Evolutionary conservation across 1,140 invertebrate genomes (phyloP).

Genomic region (Arctopsyche grandis): DNA sequence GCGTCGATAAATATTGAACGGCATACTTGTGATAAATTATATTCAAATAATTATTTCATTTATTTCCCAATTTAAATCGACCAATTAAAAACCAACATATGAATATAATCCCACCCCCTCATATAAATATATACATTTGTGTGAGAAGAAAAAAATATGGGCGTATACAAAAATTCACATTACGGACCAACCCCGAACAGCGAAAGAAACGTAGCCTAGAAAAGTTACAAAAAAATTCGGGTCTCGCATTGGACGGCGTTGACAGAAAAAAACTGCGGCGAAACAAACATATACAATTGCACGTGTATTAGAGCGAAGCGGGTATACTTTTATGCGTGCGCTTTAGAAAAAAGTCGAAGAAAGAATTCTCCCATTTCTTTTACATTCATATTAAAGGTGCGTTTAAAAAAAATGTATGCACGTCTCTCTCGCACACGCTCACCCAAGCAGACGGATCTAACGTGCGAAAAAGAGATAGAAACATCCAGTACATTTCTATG

Average conservation of each 20-base stretch:
- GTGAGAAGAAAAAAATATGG: slow-evolving; percentile 25
- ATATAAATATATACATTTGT: too few relatives aligned
- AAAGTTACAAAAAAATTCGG: slow-evolving; percentile 38
- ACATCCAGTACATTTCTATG: slow-evolving; percentile 29
- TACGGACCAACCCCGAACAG: slow-evolving; percentile 36
- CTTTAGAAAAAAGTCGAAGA: slow-evolving; percentile 48
- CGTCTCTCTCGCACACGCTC: slow-evolving; percentile 31
- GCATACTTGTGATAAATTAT: too few relatives aligned
- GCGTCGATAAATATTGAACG: neutral
- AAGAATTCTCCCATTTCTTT: slow-evolving; percentile 54
- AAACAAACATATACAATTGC: slow-evolving; percentile 19
- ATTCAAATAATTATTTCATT: too few relatives aligned
- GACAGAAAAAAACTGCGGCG: slow-evolving; percentile 40
- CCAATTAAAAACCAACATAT: neutral
- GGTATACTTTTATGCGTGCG: slow-evolving; percentile 42
- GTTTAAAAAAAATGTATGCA: slow-evolving; percentile 34
- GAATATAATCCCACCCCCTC: neutral
- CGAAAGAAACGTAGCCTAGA: slow-evolving; percentile 22
- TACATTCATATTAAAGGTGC: slow-evolving; percentile 43
- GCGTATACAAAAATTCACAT: slow-evolving; percentile 19
- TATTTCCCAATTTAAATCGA: too few relatives aligned
- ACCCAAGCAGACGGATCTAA: neutral
- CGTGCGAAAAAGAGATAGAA: slow-evolving; percentile 29
- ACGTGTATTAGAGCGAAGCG: slow-evolving; percentile 36
- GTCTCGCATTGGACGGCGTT: slow-evolving; percentile 6